phyloP scores from a whole-genome alignment of 2,797 vertebrate genomes.

The Coregonus sp. region DNA sequence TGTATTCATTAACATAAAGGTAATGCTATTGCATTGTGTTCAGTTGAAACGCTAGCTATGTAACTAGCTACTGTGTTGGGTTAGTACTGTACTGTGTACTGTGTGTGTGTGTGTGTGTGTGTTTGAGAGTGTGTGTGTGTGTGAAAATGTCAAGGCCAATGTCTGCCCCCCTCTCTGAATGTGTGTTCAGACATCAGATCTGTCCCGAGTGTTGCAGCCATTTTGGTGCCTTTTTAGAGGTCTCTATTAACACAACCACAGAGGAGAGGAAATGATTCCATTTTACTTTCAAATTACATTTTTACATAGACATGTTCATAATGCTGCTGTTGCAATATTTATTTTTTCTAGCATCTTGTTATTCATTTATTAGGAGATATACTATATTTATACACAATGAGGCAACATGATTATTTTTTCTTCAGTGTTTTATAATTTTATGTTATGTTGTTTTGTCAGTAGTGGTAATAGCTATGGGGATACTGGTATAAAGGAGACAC shows the following conservation, averaged over 20 bases:
- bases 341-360: not conserved
- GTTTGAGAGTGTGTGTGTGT: constrained; percentile 11
- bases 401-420: not conserved
- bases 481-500: constrained; percentile 26
- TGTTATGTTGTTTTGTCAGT: constrained; percentile 16
- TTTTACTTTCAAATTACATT: constrained; percentile 15
- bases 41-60: not conserved
- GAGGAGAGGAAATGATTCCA: constrained; percentile 18
- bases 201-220: constrained; percentile 21
- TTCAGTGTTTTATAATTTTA: constrained; percentile 22
- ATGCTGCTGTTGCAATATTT: not conserved
- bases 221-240: constrained; percentile 36
- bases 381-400: not conserved
- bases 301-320: not conserved
- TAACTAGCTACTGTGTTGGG: not conserved
- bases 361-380: not conserved
- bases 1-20: constrained; percentile 31
- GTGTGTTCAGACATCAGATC: constrained; percentile 44
- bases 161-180: constrained; percentile 32
- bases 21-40: constrained; percentile 11
- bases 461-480: constrained; percentile 16
- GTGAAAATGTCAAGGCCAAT: constrained; percentile 41
- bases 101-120: not conserved
- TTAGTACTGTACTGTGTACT: not conserved
- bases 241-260: constrained; percentile 22